phyloP scores from a whole-genome alignment of 2,797 vertebrate genomes.

The Phataginus tricuspis region DNA sequence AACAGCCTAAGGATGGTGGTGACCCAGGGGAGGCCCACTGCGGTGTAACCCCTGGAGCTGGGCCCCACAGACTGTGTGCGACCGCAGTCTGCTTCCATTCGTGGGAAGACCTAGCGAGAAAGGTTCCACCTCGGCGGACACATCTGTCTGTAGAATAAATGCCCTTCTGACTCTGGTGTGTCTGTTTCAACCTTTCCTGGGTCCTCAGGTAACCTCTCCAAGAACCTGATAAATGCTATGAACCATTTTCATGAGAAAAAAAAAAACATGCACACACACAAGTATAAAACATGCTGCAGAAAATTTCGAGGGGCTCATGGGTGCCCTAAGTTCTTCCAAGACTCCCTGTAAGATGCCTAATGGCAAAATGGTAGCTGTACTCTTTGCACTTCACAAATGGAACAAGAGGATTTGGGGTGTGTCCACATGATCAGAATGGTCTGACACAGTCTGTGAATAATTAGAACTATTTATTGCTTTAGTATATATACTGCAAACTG shows the following conservation, averaged over 20 bases:
- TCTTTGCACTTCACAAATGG: background rate
- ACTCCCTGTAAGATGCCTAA: accelerated
- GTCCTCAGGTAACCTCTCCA: background rate
- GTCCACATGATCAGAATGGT: no score
- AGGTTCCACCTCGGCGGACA: no score
- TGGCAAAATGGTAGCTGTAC: accelerated
- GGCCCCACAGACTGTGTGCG: accelerated
- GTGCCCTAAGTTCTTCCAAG: accelerated
- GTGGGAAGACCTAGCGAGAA: background rate
- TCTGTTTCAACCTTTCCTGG: background rate
- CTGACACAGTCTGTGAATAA: background rate
- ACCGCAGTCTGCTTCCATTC: background rate
- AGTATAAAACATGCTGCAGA: background rate
- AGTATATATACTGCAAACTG: accelerated
- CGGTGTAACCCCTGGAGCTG: accelerated
- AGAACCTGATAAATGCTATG: background rate
- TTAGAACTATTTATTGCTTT: background rate
- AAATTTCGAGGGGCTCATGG: accelerated
- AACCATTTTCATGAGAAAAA: background rate
- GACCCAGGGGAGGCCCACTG: background rate
- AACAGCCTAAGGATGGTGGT: accelerated
- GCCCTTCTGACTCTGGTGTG: background rate
- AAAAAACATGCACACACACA: accelerated
- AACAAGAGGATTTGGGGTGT: background rate
- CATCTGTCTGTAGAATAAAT: accelerated